Conservation (phyloP, 2,113 vertebrate species). For the Pelvicachromis taeniatus region DNA sequence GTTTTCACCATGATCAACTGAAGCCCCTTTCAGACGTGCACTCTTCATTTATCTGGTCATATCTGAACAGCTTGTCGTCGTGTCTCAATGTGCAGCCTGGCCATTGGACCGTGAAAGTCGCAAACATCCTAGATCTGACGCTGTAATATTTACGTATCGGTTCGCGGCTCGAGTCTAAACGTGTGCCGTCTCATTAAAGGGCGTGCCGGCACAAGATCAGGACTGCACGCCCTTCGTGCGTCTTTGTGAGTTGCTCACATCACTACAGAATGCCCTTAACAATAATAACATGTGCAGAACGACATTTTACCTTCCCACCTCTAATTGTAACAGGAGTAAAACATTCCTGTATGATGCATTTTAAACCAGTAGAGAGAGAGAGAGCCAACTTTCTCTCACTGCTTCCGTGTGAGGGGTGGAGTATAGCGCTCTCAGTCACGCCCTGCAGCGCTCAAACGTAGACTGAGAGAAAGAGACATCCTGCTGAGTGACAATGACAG, state of each 20-base stretch:
- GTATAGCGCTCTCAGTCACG: neutral
- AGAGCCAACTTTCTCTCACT: neutral
- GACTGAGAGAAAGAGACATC: neutral
- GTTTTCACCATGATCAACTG: conserved; percentile 61
- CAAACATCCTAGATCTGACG: neutral
- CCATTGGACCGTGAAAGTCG: neutral
- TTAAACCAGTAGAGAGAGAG: neutral
- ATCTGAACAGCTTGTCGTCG: neutral
- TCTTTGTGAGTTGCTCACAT: neutral
- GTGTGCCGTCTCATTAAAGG: neutral
- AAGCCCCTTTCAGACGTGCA: neutral
- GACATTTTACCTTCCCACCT: neutral
- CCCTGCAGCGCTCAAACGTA: neutral
- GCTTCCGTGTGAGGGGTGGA: neutral
- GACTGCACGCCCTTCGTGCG: neutral
- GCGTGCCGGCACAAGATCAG: neutral
- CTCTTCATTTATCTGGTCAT: neutral
- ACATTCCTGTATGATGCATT: neutral
- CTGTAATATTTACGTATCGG: neutral
- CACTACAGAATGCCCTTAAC: neutral
- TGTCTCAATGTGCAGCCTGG: neutral
- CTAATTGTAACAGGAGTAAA: neutral
- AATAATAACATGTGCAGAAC: neutral
- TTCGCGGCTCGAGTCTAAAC: neutral
- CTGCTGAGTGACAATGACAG: neutral